These are phyloP conservation scores for Cryptoblepharus egeriae DNA, from an alignment of 2,797 vertebrate species.

Conservation along the genomic window DNA sequence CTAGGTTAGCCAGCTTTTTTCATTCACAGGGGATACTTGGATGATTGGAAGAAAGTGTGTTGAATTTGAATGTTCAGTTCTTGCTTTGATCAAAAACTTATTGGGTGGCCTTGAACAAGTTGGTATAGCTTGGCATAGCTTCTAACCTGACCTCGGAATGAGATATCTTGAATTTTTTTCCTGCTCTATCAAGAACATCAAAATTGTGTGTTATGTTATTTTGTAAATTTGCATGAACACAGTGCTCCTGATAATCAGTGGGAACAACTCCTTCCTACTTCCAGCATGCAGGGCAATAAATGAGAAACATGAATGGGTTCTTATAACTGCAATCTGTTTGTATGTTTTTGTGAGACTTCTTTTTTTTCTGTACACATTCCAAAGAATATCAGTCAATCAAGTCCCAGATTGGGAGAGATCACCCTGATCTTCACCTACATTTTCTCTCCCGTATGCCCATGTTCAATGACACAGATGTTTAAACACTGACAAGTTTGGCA, in stretches of 20 bases:
- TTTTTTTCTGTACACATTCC: neutral
- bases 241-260: neutral
- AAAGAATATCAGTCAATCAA: neutral
- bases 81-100: neutral
- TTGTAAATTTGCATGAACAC: neutral
- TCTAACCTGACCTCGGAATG: neutral
- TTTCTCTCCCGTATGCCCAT: neutral
- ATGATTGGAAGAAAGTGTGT: neutral
- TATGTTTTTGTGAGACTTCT: too few species aligned
- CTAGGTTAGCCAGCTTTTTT: neutral
- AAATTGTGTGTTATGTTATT: neutral
- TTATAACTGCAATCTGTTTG: neutral
- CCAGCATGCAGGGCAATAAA: neutral
- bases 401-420: fast-evolving
- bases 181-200: neutral
- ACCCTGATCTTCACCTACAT: slow-evolving; percentile 2
- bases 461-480: slow-evolving; percentile 22
- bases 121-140: neutral
- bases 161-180: neutral
- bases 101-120: neutral
- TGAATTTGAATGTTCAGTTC: neutral
- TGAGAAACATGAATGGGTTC: neutral
- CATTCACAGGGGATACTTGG: neutral
- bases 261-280: neutral
- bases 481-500: slow-evolving; percentile 24